Conservation (phyloP, 2,888 invertebrate genomes). For the Odontothrips loti region DNA sequence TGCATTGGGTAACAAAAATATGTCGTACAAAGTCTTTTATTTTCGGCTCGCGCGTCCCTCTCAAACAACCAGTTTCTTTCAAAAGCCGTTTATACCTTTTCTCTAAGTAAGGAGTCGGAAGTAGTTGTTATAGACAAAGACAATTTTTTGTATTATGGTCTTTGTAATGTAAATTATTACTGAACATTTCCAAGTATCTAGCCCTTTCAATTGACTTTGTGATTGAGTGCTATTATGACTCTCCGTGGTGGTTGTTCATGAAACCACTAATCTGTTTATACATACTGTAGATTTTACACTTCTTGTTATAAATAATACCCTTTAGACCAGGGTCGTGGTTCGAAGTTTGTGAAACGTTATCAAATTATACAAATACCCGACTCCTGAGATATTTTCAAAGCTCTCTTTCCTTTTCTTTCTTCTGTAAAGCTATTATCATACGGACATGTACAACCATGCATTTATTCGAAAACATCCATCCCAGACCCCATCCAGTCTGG, state of each 20-base stretch:
- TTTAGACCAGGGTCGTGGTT: not conserved
- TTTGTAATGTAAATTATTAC: not conserved
- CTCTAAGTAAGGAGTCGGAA: not conserved
- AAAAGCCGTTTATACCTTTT: not conserved
- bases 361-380: not conserved
- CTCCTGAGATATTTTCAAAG: not conserved
- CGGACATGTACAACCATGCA: no score
- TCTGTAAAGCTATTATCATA: not conserved
- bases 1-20: not conserved
- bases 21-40: not conserved
- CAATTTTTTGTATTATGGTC: slow-evolving; percentile 10
- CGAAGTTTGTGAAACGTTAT: not conserved
- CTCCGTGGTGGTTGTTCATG: not conserved
- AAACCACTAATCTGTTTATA: not conserved
- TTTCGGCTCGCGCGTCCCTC: not conserved
- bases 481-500: no score
- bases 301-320: not conserved
- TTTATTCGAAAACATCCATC: no score
- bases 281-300: slow-evolving; percentile 8
- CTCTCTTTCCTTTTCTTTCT: not conserved
- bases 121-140: not conserved
- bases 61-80: not conserved
- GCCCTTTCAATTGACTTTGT: slow-evolving; percentile 22
- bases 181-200: slow-evolving; percentile 14
- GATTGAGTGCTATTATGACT: not conserved